These are phyloP conservation scores for Lasiurus borealis DNA, from an alignment of 2,113 vertebrate genomes.

Conservation along the genomic window DNA sequence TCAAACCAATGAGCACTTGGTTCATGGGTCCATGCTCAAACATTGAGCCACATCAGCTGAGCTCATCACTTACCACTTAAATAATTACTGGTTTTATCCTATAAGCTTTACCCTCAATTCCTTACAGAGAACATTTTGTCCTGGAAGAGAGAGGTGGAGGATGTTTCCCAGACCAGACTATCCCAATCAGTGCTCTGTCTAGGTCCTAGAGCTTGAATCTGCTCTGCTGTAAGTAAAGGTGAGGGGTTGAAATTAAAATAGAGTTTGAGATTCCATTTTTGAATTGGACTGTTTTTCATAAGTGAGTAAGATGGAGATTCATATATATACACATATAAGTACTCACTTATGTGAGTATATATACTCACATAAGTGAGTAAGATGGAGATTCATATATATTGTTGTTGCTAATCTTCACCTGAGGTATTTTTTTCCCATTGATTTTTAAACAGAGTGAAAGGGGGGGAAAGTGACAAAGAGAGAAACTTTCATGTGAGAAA, in stretches of 20 bases:
- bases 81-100: background rate
- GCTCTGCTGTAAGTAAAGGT: background rate
- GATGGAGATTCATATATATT: too few species aligned
- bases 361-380: background rate
- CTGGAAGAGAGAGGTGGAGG: background rate
- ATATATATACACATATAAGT: too few species aligned
- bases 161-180: background rate
- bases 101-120: background rate
- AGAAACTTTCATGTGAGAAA: too few species aligned
- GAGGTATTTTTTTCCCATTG: too few species aligned
- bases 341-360: too few species aligned
- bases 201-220: background rate
- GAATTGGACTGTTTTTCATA: background rate
- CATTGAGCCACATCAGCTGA: too few species aligned
- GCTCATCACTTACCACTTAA: background rate
- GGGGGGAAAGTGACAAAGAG: too few species aligned
- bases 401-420: too few species aligned
- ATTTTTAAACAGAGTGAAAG: too few species aligned
- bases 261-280: background rate
- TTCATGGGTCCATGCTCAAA: too few species aligned
- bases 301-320: background rate
- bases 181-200: fast-evolving
- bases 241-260: background rate
- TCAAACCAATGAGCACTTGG: too few species aligned
- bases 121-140: background rate